These are phyloP conservation scores for Campylorhamphus procurvoides DNA, from an alignment of 2,113 vertebrate species.

Conservation along the genomic window DNA sequence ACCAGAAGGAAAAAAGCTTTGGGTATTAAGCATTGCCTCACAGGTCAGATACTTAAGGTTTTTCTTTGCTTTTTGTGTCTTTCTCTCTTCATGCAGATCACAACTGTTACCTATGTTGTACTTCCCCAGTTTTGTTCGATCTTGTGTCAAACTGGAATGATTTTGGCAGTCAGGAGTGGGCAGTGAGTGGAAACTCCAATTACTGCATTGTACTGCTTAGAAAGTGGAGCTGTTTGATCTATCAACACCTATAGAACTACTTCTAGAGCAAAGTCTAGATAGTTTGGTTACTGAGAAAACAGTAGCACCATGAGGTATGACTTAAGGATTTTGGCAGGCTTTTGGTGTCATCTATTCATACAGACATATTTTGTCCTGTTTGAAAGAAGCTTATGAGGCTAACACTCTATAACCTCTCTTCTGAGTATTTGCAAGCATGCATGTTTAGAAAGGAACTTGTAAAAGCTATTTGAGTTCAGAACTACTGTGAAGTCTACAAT, in stretches of 20 bases:
- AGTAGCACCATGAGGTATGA: background rate
- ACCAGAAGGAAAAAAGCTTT: background rate
- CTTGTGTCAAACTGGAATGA: background rate
- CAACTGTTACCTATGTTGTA: background rate
- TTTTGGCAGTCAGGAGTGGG: background rate
- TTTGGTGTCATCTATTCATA: background rate
- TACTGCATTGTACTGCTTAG: background rate
- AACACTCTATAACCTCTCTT: background rate
- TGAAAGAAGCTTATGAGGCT: background rate
- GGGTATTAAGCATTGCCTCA: background rate
- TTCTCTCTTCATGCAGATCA: background rate
- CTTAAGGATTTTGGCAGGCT: background rate
- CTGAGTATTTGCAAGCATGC: background rate
- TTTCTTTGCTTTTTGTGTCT: background rate
- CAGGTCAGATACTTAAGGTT: background rate
- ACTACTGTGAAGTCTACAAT: background rate
- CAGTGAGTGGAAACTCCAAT: background rate
- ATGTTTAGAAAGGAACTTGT: background rate
- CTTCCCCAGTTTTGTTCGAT: background rate
- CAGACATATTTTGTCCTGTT: background rate
- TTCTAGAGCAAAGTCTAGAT: background rate
- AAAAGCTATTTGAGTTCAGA: background rate
- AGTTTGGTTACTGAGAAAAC: background rate
- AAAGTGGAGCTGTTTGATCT: background rate
- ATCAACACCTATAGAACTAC: background rate